Evolutionary conservation across 1,140 invertebrate species (phyloP).

Genomic region (Melipona quadrifasciata): DNA sequence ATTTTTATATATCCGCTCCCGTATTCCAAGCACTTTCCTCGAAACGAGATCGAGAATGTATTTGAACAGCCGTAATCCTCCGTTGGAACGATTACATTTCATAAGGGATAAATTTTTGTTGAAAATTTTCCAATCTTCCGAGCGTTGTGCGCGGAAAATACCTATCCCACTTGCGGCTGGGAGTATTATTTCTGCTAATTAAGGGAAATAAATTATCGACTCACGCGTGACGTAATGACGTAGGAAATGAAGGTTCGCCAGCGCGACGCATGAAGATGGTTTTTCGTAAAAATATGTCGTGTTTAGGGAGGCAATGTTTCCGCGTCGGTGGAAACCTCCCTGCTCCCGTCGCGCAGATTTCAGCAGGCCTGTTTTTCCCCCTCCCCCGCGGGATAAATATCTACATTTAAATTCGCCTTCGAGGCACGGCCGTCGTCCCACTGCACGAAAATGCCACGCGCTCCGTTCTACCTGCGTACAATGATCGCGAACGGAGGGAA

Average conservation of each 20-base stretch:
- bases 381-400: constrained; percentile 36
- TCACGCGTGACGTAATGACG: not conserved
- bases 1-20: constrained; percentile 62
- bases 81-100: constrained; percentile 56
- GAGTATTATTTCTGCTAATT: not conserved
- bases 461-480: constrained; percentile 40
- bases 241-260: no score
- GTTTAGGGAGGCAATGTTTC: constrained; percentile 15
- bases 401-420: constrained; percentile 45
- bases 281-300: constrained; percentile 2
- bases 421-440: not conserved
- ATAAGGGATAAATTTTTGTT: constrained; percentile 11
- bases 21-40: constrained; percentile 15
- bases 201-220: not conserved
- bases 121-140: constrained; percentile 27
- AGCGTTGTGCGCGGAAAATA: not conserved
- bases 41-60: constrained; percentile 46
- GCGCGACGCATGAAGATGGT: not conserved
- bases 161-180: no score
- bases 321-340: constrained; percentile 12
- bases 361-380: constrained; percentile 15
- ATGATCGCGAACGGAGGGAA: constrained; percentile 39
- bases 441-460: constrained; percentile 41
- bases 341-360: constrained; percentile 8
- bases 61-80: constrained; percentile 61